Base-by-base conservation (phyloP, 2,113 vertebrate species). In the Pungitius pungitius region DNA sequence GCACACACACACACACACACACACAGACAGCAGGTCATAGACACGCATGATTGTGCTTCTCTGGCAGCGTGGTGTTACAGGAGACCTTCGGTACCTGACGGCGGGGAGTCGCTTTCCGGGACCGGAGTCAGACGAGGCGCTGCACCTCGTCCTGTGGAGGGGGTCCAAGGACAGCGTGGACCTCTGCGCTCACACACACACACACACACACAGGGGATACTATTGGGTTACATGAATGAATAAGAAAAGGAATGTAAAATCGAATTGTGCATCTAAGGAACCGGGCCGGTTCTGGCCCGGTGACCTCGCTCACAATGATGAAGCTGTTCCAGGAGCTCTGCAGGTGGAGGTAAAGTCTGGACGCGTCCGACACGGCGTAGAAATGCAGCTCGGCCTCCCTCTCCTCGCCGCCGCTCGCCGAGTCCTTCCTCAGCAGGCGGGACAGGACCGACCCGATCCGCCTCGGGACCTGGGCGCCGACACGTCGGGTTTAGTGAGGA, bases 241-340 rank as follows among this genome's bases (percentile, higher is more conserved):
- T 39, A 39, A 39, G 8, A 12, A 40, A 40, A 40, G 39, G 39
- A 40, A 40, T 40, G 39, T 40, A 2, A 2, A 40, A 40, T 40
- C 39, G 11, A 10, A 11, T 40, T 12, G 10, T 1, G 39, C 6
- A 5, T 30, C 30, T 30, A 30, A n/a, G n/a, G n/a, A n/a, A n/a
- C n/a, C n/a, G n/a, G n/a, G n/a, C n/a, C n/a, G n/a, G n/a, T n/a
- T n/a, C n/a, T n/a, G n/a, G n/a, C n/a, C n/a, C n/a, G 30, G 6
- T 30, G 3, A 5, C 30, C 3, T 2, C 30, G 30, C 92, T 83
- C 87, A 94, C 94, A 6, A 94, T 94, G 2, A 94, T 78, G 58
- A 87, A 93, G 58, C 92, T 92, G 90, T 77, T 93, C 94, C 94
- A 94, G 0, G 75, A 81, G 79, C 88, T 94, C 80, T 91, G 92